Base-by-base conservation (phyloP, 2,113 vertebrate genomes). In the Tychaedon coryphoeus region DNA sequence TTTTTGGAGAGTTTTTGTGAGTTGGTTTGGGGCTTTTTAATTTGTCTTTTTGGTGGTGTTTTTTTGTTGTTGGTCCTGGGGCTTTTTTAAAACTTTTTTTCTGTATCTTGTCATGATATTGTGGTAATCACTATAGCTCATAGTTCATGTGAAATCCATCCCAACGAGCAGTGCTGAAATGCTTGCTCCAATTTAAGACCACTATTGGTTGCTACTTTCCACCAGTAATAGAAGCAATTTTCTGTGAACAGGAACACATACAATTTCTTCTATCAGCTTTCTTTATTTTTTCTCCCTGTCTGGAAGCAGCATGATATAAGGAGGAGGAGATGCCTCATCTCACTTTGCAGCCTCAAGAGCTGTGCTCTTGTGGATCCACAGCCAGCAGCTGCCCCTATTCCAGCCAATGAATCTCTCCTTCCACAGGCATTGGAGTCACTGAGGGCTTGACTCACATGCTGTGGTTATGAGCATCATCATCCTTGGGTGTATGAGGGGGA, bases 401-500 rank as follows among this genome's bases (percentile, higher is more conserved):
- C 57, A 69, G 26, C 13, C 29, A 51, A 33, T 34, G 13, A 51
- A 34, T 75, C 29, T 56, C 43, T 34, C 45, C 45, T 71, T 33
- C 15, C 19, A 18, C 12, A 26, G 17, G 29, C 25, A n/a, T 5
- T 66, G 53, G 29, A 29, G 48, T 42, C 45, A 14, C 48, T 47
- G 13, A 72, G 48, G 9, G 38, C 18, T 71, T 82, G 23, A 36
- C 23, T 56, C 7, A 4, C 8, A 15, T 7, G 5, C 17, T 61
- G 58, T 11, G 36, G 22, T 5, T 51, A 36, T 31, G 33, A 50
- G 47, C 28, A 8, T 2, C 4, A 23, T 61, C 53, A 42, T 56
- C n/a, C 5, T 33, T 72, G 53, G 26, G 14, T 47, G 6, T 50
- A 26, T 2, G 0, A 42, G 40, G 82, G 0, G n/a, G 9, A 70